Conservation (phyloP, 2,888 invertebrate species). For the Globia sparganii region DNA sequence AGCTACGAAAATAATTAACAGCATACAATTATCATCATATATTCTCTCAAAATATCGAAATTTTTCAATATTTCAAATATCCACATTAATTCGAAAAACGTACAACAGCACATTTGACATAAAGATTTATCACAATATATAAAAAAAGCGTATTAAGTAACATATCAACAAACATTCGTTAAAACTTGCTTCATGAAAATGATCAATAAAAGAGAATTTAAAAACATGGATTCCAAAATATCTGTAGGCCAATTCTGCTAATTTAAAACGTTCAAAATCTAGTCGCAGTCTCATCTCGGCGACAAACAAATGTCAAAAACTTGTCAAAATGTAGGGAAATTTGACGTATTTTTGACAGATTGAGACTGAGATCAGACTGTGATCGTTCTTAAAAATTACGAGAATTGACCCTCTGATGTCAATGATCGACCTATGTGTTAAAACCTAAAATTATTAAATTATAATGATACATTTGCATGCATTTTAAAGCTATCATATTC, state of each 20-base stretch:
- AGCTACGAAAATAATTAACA: conserved; percentile 44
- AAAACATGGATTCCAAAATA: not conserved
- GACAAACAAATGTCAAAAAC: no score
- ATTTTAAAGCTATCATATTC: conserved; percentile 18
- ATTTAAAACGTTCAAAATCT: no score
- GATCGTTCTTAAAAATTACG: no score
- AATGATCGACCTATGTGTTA: no score
- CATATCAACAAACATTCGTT: conserved; percentile 14
- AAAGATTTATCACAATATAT: conserved; percentile 17
- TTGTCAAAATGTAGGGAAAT: no score
- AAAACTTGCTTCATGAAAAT: conserved; percentile 21
- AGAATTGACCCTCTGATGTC: no score
- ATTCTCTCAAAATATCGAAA: conserved; percentile 11
- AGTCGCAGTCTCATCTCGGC: no score
- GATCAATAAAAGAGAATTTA: conserved; percentile 14
- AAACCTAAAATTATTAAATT: conserved; percentile 9
- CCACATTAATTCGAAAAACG: conserved; percentile 2
- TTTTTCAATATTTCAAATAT: conserved; percentile 30
- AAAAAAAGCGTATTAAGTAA: conserved; percentile 9
- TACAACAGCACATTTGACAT: conserved; percentile 13
- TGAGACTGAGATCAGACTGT: no score
- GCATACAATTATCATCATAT: conserved; percentile 27
- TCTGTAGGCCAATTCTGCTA: no score
- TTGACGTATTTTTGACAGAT: no score
- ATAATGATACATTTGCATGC: not conserved